A percentile compares a stretch with the other conserved stretches of the same genome.
Evolutionary conservation across 37 sponge, comb jelly and placozoan species (phyloP).

Genomic region (Tethya wilhelma): DNA sequence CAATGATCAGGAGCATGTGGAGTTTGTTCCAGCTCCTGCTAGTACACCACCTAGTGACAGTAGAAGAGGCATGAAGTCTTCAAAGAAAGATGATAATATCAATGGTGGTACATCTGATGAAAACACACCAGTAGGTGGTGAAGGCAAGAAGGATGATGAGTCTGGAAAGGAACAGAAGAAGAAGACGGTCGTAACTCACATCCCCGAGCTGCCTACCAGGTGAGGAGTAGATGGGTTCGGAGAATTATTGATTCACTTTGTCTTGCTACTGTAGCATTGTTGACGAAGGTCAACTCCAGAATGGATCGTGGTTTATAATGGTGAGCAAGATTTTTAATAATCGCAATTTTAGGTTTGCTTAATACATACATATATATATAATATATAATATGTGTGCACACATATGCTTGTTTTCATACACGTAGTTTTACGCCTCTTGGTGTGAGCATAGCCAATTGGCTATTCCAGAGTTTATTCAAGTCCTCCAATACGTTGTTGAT

Average conservation of each 20-base stretch:
- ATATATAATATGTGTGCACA: background rate
- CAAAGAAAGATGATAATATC: too few relatives aligned
- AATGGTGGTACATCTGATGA: too few relatives aligned
- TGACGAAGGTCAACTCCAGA: slow-evolving; percentile 11
- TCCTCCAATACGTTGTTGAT: slow-evolving; percentile 36
- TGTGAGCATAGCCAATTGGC: slow-evolving; percentile 55
- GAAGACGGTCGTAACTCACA: background rate
- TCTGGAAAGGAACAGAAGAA: background rate
- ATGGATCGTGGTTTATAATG: slow-evolving; percentile 48
- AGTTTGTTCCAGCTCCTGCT: too few relatives aligned
- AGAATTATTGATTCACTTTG: background rate
- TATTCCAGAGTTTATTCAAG: slow-evolving; percentile 29
- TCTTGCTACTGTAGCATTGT: slow-evolving; percentile 19
- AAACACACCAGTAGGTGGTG: background rate
- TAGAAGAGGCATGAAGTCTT: too few relatives aligned
- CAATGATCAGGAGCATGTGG: too few relatives aligned
- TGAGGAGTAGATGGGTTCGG: background rate
- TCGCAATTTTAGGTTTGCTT: background rate
- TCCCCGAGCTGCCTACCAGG: slow-evolving; percentile 36
- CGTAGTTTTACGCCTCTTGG: slow-evolving; percentile 74
- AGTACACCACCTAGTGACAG: too few relatives aligned
- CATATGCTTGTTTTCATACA: background rate
- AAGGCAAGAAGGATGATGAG: background rate
- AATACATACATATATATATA: background rate
- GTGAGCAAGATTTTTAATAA: slow-evolving; percentile 2